A percentile compares a stretch with the other conserved stretches of the same genome.
Evolutionary conservation across 1,140 invertebrate genomes (phyloP).

Genomic region (Leptinotarsa lineolata): DNA sequence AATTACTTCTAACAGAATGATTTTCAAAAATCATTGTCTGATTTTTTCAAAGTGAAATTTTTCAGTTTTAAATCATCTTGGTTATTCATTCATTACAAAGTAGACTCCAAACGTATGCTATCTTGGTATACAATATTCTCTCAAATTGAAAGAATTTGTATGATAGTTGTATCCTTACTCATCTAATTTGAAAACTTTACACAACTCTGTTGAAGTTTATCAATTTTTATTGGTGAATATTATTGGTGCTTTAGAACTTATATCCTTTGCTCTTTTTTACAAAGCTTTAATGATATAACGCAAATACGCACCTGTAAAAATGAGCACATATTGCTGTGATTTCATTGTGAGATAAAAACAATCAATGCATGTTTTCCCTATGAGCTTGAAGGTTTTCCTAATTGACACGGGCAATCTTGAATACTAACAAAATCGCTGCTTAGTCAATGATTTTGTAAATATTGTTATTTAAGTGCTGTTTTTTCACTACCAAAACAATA

Average conservation of each 20-base stretch:
- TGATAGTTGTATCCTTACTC: background rate
- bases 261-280: slow-evolving; percentile 11
- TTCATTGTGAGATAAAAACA: slow-evolving; percentile 26
- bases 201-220: too few species aligned
- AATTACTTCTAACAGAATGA: too few species aligned
- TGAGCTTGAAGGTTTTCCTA: slow-evolving; percentile 12
- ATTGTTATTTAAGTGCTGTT: background rate
- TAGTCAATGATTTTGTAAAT: background rate
- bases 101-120: too few species aligned
- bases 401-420: too few species aligned
- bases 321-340: slow-evolving; percentile 23
- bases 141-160: too few species aligned
- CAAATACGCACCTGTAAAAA: slow-evolving; percentile 21
- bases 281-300: slow-evolving; percentile 21
- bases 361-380: slow-evolving; percentile 21
- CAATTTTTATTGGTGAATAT: background rate
- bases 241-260: slow-evolving; percentile 16
- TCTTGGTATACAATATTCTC: too few species aligned
- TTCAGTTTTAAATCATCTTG: too few species aligned
- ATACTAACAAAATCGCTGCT: too few species aligned
- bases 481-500: background rate
- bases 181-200: background rate
- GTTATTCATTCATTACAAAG: too few species aligned
- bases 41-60: too few species aligned
- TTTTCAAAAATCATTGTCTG: too few species aligned